phyloP scores from a whole-genome alignment of 2,888 invertebrate genomes.

The Calameuta idolon region DNA sequence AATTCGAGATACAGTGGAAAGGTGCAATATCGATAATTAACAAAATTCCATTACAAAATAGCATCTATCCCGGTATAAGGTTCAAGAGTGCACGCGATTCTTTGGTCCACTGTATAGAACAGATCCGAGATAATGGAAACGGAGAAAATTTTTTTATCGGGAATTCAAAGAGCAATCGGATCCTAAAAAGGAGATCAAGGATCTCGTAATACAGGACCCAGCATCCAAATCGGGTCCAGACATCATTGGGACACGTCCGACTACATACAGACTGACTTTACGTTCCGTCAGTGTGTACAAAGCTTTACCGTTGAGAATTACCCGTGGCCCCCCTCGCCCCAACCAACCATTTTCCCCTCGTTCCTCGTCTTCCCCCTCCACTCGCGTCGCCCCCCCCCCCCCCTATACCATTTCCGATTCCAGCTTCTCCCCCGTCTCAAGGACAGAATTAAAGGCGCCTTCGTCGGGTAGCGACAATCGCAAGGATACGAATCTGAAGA shows the following conservation, averaged over 20 bases:
- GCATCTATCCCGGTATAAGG: background rate
- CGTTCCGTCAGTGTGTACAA: background rate
- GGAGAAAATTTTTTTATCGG: too few relatives aligned
- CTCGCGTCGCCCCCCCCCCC: too few relatives aligned
- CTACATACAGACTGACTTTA: too few relatives aligned
- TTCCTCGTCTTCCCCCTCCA: background rate
- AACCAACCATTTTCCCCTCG: background rate
- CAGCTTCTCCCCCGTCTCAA: background rate
- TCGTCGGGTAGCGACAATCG: background rate
- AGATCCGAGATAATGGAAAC: too few relatives aligned
- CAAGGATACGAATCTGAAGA: background rate
- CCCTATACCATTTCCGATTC: background rate
- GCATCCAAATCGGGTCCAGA: too few relatives aligned
- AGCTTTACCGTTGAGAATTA: background rate
- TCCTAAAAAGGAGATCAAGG: too few relatives aligned
- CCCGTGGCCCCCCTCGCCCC: too few relatives aligned
- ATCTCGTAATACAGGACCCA: too few relatives aligned
- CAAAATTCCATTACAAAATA: background rate
- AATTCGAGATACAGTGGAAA: background rate
- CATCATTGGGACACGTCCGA: too few relatives aligned
- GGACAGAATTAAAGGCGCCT: background rate
- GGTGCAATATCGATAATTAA: background rate
- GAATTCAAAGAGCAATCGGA: too few relatives aligned
- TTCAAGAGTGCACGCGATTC: too few relatives aligned
- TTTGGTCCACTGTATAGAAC: too few relatives aligned